Base-by-base conservation (phyloP, 2,113 vertebrate species). In the Cephalopterus ornatus region DNA sequence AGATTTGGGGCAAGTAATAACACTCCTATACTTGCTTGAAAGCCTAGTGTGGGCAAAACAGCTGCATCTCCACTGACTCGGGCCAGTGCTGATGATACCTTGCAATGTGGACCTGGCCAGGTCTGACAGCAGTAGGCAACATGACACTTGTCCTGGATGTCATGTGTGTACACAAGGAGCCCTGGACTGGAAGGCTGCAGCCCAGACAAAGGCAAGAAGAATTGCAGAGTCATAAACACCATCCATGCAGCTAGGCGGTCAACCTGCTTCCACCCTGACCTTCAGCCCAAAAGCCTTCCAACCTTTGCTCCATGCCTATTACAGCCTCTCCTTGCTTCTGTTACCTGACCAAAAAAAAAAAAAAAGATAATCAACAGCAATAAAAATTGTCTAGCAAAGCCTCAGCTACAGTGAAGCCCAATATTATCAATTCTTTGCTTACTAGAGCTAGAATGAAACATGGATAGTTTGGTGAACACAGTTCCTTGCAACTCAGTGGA, bases 391-490 rank as follows among this genome's bases (percentile, higher is more conserved):
- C 67, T 44, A 66, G n/a, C 44, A 53, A 76, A 73, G 24, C 42
- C 32, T 49, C 3, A 10, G 18, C 14, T 52, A 11, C 47, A 35
- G 7, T 13, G 27, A 85, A 42, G 53, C 8, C 37, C 4, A 23
- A 17, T 23, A 30, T 67, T 71, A 35, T 5, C 24, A 72, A 56
- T 82, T 72, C 39, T 63, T 88, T 72, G 8, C 24, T 92, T 68
- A 49, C 17, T 65, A 0, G 0, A 78, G 37, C 32, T 86, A 33
- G 46, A 27, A 49, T 23, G 18, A 70, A 91, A 46, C 8, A 18
- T 7, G 20, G 26, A 4, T 7, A 28, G 2, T 65, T 83, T 61
- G 53, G 27, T 59, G n/a, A 50, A 52, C 4, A 0, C 0, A 1
- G 27, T 27, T 32, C 23, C 56, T 37, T 86, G 24, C 65, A 80